These are phyloP conservation scores for Ceriagrion tenellum DNA, from an alignment of 2,888 invertebrate species.

Conservation along the genomic window DNA sequence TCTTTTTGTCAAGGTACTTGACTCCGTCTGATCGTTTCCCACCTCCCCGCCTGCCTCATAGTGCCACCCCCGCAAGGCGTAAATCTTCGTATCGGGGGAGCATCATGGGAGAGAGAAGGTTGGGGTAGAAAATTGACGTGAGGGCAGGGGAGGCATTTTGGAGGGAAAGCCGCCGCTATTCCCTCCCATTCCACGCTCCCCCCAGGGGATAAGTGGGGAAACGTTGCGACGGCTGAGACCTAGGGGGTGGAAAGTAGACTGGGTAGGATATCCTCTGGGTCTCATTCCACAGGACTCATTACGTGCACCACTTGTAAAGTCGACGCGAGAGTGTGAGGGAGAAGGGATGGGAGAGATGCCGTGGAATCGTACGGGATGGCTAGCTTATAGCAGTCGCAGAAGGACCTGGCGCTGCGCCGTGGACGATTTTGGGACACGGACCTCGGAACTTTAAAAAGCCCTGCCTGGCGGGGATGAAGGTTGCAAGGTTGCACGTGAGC, in stretches of 20 bases:
- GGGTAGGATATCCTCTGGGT: neutral
- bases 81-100: neutral
- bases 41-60: neutral
- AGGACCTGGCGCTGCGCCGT: no score
- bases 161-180: neutral
- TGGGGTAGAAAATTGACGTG: neutral
- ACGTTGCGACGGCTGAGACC: neutral
- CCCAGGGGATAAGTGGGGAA: neutral
- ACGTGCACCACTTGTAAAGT: neutral
- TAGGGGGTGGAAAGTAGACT: neutral
- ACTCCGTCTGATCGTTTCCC: neutral
- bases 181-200: neutral
- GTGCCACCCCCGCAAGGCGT: neutral
- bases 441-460: no score
- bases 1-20: no score
- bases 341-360: neutral
- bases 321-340: neutral
- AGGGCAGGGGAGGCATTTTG: no score
- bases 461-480: no score
- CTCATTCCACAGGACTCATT: constrained; percentile 3
- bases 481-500: no score
- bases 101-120: neutral
- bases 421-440: no score
- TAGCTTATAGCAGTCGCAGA: no score
- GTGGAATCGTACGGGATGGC: neutral